Evolutionary conservation across 2,888 invertebrate genomes (phyloP).

Genomic region (Pheosia tremula): DNA sequence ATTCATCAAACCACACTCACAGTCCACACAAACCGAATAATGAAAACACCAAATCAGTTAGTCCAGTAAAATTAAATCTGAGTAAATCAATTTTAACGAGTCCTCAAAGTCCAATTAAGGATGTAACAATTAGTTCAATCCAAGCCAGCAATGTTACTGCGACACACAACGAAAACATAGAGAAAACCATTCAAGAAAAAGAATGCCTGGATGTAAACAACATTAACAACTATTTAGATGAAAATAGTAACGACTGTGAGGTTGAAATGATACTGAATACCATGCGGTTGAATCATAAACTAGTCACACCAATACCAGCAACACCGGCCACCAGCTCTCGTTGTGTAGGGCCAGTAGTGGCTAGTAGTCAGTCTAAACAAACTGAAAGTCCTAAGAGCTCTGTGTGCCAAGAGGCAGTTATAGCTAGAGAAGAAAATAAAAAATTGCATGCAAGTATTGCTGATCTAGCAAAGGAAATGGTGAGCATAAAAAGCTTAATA

Average conservation of each 20-base stretch:
- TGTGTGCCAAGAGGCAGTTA: constrained; percentile 40
- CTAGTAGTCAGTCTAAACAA: constrained; percentile 9
- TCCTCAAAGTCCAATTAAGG: constrained; percentile 13
- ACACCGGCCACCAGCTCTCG: constrained; percentile 47
- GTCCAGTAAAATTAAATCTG: constrained; percentile 12
- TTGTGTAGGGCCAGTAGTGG: constrained; percentile 11
- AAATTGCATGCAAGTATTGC: constrained; percentile 35
- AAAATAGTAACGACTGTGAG: constrained; percentile 54
- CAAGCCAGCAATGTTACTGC: neutral
- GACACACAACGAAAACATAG: constrained; percentile 2
- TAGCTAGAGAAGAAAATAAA: constrained; percentile 44
- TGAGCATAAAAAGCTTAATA: constrained; percentile 41
- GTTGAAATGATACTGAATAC: constrained; percentile 61
- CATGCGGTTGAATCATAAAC: constrained; percentile 53
- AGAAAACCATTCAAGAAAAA: constrained; percentile 34
- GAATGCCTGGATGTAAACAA: constrained; percentile 57
- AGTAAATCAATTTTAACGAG: constrained; percentile 15
- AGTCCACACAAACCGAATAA: neutral
- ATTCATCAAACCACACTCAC: neutral
- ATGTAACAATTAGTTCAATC: constrained; percentile 26
- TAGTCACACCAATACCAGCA: constrained; percentile 64
- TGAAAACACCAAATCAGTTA: constrained; percentile 16
- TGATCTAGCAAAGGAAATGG: constrained; percentile 41
- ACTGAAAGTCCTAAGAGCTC: constrained; percentile 8
- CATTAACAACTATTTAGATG: constrained; percentile 43